Conservation (phyloP, 2,797 vertebrate genomes). For the Leontocebus nigricollis region DNA sequence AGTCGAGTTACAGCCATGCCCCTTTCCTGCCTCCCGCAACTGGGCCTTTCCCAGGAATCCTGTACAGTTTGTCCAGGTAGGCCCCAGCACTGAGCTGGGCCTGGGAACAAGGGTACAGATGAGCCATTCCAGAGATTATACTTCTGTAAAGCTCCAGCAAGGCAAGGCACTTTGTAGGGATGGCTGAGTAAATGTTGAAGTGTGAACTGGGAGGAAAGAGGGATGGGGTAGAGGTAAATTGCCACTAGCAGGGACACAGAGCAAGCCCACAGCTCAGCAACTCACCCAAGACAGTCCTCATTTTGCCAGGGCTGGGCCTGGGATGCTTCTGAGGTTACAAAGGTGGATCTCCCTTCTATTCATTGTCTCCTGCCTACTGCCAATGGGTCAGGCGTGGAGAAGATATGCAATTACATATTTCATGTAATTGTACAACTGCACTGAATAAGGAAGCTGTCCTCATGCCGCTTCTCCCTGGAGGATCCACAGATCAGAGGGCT, state of each 20-base stretch:
- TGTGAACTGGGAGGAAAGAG: background rate
- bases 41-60: background rate
- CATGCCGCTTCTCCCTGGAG: conserved; percentile 23
- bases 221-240: background rate
- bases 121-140: background rate
- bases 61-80: background rate
- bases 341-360: background rate
- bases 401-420: conserved; percentile 34
- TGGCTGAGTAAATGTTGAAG: background rate
- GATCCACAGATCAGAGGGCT: conserved; percentile 9
- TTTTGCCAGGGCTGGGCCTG: background rate
- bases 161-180: background rate
- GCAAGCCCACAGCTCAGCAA: background rate
- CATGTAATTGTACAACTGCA: conserved; percentile 19
- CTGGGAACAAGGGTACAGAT: background rate
- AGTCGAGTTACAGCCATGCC: background rate
- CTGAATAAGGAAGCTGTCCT: conserved; percentile 44
- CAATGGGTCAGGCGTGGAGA: background rate
- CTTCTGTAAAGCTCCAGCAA: background rate
- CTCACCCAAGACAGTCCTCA: background rate
- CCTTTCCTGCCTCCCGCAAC: background rate
- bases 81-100: background rate
- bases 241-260: background rate
- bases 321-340: background rate
- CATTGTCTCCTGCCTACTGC: background rate